A percentile compares a stretch with the other conserved stretches of the same genome.
Conservation (phyloP, 2,888 invertebrate species). For the Chydorus sphaericus region DNA sequence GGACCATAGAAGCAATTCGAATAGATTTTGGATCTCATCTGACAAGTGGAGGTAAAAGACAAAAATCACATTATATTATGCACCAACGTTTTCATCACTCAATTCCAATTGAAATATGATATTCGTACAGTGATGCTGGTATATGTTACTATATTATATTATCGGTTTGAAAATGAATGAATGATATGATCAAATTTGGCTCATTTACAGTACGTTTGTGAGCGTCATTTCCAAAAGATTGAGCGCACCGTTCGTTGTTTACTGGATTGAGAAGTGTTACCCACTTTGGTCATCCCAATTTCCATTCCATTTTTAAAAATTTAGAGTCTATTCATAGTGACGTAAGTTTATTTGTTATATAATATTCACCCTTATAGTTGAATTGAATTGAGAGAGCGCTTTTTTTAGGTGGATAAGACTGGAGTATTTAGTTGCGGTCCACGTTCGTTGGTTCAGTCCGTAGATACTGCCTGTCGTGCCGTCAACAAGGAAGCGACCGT, state of each 20-base stretch:
- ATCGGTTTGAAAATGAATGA: not conserved
- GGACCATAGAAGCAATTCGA: slow-evolving; percentile 47
- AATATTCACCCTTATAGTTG: too few species aligned
- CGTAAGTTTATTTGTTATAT: too few species aligned
- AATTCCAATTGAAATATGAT: slow-evolving; percentile 47
- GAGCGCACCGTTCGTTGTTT: slow-evolving; percentile 41
- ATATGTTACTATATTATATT: slow-evolving; percentile 19
- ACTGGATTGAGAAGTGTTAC: slow-evolving; percentile 44
- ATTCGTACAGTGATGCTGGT: slow-evolving; percentile 44
- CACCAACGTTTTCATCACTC: slow-evolving; percentile 45
- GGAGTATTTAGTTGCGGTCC: slow-evolving; percentile 51
- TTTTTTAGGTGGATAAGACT: slow-evolving; percentile 35
- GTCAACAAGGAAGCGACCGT: slow-evolving; percentile 33
- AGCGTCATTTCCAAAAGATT: slow-evolving; percentile 44
- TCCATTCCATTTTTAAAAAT: slow-evolving; percentile 36
- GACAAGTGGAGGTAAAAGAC: slow-evolving; percentile 40
- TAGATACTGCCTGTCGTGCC: slow-evolving; percentile 38
- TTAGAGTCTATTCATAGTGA: slow-evolving; percentile 35
- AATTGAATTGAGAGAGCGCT: not conserved
- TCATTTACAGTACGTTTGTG: slow-evolving; percentile 41
- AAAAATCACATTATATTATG: slow-evolving; percentile 34
- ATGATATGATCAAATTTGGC: not conserved
- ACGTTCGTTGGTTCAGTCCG: slow-evolving; percentile 38
- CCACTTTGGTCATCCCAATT: slow-evolving; percentile 45
- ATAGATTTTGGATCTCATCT: slow-evolving; percentile 45